Base-by-base conservation (phyloP, 2,888 invertebrate species). In the Chydorus sphaericus region DNA sequence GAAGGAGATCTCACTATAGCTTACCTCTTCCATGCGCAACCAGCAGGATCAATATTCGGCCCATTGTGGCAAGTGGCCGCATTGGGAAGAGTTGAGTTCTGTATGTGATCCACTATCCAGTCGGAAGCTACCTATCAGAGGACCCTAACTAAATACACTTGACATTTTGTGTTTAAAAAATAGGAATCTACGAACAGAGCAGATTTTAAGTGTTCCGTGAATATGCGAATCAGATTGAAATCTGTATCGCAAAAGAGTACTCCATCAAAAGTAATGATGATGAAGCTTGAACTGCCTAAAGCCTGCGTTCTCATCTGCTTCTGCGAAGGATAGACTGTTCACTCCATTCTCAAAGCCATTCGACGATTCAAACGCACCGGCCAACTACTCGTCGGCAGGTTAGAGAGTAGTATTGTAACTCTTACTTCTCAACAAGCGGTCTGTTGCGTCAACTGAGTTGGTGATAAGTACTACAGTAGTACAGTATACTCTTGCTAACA, bases 161-260 rank as follows among this genome's bases (percentile, higher is more conserved):
- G n/a, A n/a, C n/a, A n/a, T n/a, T n/a, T n/a, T n/a, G n/a, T n/a
- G n/a, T n/a, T n/a, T n/a, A n/a, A n/a, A n/a, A 69, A 69, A 6
- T 71, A 83, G 83, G 83, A 63, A 84, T 82, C 70, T 85, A 86
- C 68, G 85, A 85, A 0, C 80, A 80, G 64, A 79, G 80, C 58
- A 83, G 83, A 28, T 82, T 83, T 66, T 81, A 82, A 64, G 82
- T 81, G 51, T 85, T 86, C 69, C 76, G 80, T 30, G 80, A 80
- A 65, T 69, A 82, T 61, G 82, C 83, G 10, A 77, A 77, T 62
- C 73, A 75, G 60, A 75, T 73, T 30, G 77, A 79, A 53, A 78
- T 85, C 49, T 86, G 85, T 69, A 80, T 85, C 56, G 84, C 84
- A 4, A 75, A 79, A 58, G 78, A 78, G 61, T 79, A 80, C 64